Conservation (phyloP, 2,888 invertebrate genomes). For the Andricus curvator region DNA sequence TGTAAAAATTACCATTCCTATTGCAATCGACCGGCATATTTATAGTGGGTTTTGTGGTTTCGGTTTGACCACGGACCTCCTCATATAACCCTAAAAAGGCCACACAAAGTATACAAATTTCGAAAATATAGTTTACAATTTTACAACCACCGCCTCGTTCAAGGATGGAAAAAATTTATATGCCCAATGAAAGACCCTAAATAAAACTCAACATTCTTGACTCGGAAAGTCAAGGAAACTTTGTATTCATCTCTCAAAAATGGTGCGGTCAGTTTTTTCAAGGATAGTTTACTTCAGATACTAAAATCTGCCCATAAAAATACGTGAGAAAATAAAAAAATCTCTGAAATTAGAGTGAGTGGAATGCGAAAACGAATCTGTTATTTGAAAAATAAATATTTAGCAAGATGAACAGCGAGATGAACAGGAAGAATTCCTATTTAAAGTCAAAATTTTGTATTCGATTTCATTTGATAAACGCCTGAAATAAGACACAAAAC, state of each 20-base stretch:
- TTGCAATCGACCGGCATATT: slow-evolving; percentile 59
- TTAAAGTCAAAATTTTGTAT: too few species aligned
- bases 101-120: slow-evolving; percentile 32
- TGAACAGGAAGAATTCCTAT: too few species aligned
- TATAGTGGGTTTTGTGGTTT: slow-evolving; percentile 54
- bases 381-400: too few species aligned
- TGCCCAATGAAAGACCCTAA: slow-evolving; percentile 48
- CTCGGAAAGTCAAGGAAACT: not conserved
- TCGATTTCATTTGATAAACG: too few species aligned
- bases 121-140: slow-evolving; percentile 7
- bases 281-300: not conserved
- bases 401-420: too few species aligned
- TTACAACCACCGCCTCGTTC: slow-evolving; percentile 23
- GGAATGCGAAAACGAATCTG: too few species aligned
- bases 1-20: slow-evolving; percentile 57
- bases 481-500: too few species aligned
- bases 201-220: not conserved
- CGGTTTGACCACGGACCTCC: slow-evolving; percentile 44
- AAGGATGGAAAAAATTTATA: slow-evolving; percentile 50
- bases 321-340: not conserved
- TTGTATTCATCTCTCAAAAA: not conserved
- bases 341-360: too few species aligned
- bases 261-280: not conserved
- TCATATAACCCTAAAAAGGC: slow-evolving; percentile 54
- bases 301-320: not conserved